A percentile compares a stretch with the other conserved stretches of the same genome.
phyloP scores from a whole-genome alignment of 2,888 invertebrate species.

The Hydropsyche betteni region DNA sequence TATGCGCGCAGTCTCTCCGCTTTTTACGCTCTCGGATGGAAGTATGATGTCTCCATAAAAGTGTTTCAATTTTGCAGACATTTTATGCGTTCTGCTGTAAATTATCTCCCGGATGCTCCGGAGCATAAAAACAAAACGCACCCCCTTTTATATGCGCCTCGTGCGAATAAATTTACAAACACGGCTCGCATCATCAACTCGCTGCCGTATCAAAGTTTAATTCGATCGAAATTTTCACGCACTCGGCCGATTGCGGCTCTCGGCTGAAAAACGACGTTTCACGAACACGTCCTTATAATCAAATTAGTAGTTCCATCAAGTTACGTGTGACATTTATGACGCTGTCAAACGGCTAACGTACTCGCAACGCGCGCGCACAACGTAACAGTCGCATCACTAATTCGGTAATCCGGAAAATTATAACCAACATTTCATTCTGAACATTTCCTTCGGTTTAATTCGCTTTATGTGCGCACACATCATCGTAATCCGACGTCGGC shows the following conservation, averaged over 20 bases:
- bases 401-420: slow-evolving; percentile 25
- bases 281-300: slow-evolving; percentile 12
- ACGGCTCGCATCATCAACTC: too few species aligned
- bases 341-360: slow-evolving; percentile 23
- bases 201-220: too few species aligned
- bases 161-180: too few species aligned
- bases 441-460: slow-evolving; percentile 18
- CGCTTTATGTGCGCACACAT: slow-evolving; percentile 5
- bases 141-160: too few species aligned
- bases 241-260: too few species aligned
- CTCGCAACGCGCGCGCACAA: not conserved
- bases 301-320: slow-evolving; percentile 22
- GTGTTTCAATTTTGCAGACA: slow-evolving; percentile 39
- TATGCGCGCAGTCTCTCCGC: not conserved
- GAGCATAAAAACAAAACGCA: too few species aligned
- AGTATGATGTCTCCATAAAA: slow-evolving; percentile 37
- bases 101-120: slow-evolving; percentile 33
- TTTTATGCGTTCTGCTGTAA: slow-evolving; percentile 35
- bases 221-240: too few species aligned
- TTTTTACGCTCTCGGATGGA: slow-evolving; percentile 36
- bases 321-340: slow-evolving; percentile 26
- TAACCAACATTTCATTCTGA: not conserved
- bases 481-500: not conserved
- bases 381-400: not conserved
- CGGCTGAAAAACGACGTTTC: slow-evolving; percentile 4